Evolutionary conservation across 2,797 vertebrate species (phyloP).

Genomic region (Semotilus atromaculatus): DNA sequence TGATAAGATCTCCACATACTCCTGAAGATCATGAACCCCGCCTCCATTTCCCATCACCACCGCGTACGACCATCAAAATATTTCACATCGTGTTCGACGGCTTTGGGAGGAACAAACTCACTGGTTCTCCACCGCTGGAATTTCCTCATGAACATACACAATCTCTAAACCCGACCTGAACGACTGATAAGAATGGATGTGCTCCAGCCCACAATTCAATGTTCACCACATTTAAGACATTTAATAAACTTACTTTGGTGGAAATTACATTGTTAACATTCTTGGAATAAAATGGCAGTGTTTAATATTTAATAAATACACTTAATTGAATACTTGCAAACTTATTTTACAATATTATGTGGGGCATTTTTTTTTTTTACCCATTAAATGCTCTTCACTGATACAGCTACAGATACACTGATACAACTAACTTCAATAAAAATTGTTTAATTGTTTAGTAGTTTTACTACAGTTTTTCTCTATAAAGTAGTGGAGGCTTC

Average conservation of each 20-base stretch:
- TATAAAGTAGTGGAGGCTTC: not conserved
- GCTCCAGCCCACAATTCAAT: not conserved
- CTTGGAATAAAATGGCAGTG: not conserved
- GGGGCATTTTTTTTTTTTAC: no score
- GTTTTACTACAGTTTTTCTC: no score
- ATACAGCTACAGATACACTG: no score
- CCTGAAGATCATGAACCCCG: constrained; percentile 26
- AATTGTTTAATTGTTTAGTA: no score
- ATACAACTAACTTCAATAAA: no score
- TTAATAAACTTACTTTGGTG: not conserved
- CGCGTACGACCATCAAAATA: constrained; percentile 62
- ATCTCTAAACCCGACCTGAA: not conserved
- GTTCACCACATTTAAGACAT: not conserved
- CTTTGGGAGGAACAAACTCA: constrained; percentile 40
- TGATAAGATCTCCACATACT: constrained; percentile 65
- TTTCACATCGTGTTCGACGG: constrained; percentile 68
- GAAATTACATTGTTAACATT: not conserved
- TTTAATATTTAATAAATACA: not conserved
- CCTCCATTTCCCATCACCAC: constrained; percentile 52
- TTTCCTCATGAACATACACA: constrained; percentile 22
- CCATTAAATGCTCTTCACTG: no score
- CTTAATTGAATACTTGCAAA: not conserved
- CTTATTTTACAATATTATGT: no score
- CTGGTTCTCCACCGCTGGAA: constrained; percentile 26
- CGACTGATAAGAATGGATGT: not conserved